Evolutionary conservation across 2,797 vertebrate species (phyloP).

Genomic region (Xyrichtys novacula): DNA sequence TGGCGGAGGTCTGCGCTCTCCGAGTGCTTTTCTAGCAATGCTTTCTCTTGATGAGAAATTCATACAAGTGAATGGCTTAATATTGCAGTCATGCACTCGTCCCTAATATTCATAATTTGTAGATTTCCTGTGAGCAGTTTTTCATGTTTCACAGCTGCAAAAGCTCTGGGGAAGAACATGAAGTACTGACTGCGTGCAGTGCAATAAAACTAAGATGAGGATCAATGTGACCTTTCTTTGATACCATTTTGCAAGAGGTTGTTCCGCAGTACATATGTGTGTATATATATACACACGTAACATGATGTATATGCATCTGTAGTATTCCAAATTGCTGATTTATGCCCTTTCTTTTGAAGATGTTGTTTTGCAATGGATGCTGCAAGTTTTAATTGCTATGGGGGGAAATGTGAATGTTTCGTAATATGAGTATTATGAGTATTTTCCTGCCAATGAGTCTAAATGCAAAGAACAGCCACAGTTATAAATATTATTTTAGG

Average conservation of each 20-base stretch:
- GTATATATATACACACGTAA: too few species aligned
- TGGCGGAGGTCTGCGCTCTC: too few species aligned
- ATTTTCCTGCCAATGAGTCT: not conserved
- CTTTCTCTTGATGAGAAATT: too few species aligned
- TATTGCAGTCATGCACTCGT: too few species aligned
- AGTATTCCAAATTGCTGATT: conserved; percentile 5
- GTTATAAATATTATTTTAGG: conserved; percentile 13
- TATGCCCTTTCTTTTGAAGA: too few species aligned
- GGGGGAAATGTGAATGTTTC: conserved; percentile 22
- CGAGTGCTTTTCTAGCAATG: too few species aligned
- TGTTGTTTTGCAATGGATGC: conserved; percentile 3
- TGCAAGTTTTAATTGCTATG: conserved; percentile 10
- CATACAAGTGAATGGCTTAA: too few species aligned
- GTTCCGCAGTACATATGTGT: too few species aligned
- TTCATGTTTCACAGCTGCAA: too few species aligned
- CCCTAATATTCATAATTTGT: too few species aligned
- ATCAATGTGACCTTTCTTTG: conserved; percentile 4
- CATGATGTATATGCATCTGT: too few species aligned
- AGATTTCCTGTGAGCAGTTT: too few species aligned
- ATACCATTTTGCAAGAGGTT: not conserved
- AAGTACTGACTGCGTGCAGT: not conserved
- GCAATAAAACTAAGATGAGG: conserved; percentile 7
- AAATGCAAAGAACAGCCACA: not conserved
- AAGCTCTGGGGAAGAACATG: not conserved
- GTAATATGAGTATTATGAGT: conserved; percentile 9